A percentile compares a stretch with the other conserved stretches of the same genome.
These are phyloP conservation scores for Jacana jacana DNA, from an alignment of 2,113 vertebrate genomes.

Conservation along the genomic window DNA sequence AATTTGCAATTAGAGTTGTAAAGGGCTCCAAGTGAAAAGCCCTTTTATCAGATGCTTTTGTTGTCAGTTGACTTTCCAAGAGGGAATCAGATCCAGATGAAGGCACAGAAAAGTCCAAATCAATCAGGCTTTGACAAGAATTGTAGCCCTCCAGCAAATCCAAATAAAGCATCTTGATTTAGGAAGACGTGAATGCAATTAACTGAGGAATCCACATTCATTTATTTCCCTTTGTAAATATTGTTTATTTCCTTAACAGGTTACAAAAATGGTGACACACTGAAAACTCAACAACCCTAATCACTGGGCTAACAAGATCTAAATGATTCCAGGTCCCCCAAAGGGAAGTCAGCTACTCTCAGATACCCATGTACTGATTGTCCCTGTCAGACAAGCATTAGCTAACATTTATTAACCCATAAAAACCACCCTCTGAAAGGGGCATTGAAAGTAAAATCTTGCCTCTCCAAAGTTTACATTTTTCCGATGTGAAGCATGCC, in stretches of 20 bases:
- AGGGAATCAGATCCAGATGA: slow-evolving; percentile 67
- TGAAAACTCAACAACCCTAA: slow-evolving; percentile 52
- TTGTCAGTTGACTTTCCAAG: slow-evolving; percentile 7
- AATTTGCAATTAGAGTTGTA: slow-evolving; percentile 52
- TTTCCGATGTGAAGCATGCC: slow-evolving; percentile 56
- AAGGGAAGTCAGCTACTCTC: not conserved
- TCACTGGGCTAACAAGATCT: slow-evolving; percentile 36
- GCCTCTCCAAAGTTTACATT: slow-evolving; percentile 34
- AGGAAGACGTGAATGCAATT: slow-evolving; percentile 55
- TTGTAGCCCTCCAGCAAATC: slow-evolving; percentile 51
- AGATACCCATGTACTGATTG: not conserved
- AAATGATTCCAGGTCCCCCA: slow-evolving; percentile 56
- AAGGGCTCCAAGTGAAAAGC: slow-evolving; percentile 24
- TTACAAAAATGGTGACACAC: slow-evolving; percentile 65
- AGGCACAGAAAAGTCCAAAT: slow-evolving; percentile 53
- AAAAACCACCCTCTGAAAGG: slow-evolving; percentile 40
- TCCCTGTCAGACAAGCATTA: slow-evolving; percentile 13
- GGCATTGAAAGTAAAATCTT: slow-evolving; percentile 14
- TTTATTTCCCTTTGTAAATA: slow-evolving; percentile 64
- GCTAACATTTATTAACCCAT: slow-evolving; percentile 20
- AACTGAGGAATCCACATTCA: slow-evolving; percentile 50
- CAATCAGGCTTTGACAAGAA: slow-evolving; percentile 60
- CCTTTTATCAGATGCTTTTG: slow-evolving; percentile 53
- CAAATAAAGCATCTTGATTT: slow-evolving; percentile 63
- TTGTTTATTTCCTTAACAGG: slow-evolving; percentile 66